Evolutionary conservation across 2,113 vertebrate species (phyloP), one percentile per base, ranked within the genome.

Genomic region (Archilochus colubris): DNA sequence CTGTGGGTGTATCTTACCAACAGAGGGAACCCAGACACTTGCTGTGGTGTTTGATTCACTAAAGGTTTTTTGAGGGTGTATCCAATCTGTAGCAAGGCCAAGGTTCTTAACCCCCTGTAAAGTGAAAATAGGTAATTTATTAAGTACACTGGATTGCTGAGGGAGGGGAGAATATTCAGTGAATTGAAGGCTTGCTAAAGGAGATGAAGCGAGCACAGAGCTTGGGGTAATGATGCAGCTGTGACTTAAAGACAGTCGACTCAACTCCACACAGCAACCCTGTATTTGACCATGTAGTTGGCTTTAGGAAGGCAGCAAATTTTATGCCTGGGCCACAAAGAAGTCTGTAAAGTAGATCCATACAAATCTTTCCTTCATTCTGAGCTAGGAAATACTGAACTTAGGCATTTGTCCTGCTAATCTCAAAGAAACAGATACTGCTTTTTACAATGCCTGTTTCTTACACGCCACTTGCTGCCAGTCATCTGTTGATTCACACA

Each of bases 71-170:
- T n/a, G 68, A 51, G 53, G 14, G 25, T 68, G 36, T 50, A 36
- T 73, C 36, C 23, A 40, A 79, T 61, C 62, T 76, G 28, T 54
- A 93, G 51, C 68, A 86, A 80, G 67, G 31, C 24, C 28, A 72
- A 84, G 33, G 30, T 90, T 86, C 55, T 82, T 31, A 63, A 40
- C 16, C 40, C 21, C 0, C 2, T 31, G 12, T 66, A 67, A 86
- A 77, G 48, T 88, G 30, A 88, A 95, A 89, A 89, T 88, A 77
- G 43, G 44, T 86, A 31, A 86, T 90, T 74, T 67, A 88, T 73
- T 51, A 88, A 73, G n/a, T 64, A 89, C 89, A 76, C 9, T 27
- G 73, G 64, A 74, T 66, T 91, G 75, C 76, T 88, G 38, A 58
- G 51, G 28, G n/a, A 64, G 48, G 50, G 43, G 44, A 91, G 16